phyloP scores from a whole-genome alignment of 1,140 invertebrate genomes.

The Heterodera carotae region DNA sequence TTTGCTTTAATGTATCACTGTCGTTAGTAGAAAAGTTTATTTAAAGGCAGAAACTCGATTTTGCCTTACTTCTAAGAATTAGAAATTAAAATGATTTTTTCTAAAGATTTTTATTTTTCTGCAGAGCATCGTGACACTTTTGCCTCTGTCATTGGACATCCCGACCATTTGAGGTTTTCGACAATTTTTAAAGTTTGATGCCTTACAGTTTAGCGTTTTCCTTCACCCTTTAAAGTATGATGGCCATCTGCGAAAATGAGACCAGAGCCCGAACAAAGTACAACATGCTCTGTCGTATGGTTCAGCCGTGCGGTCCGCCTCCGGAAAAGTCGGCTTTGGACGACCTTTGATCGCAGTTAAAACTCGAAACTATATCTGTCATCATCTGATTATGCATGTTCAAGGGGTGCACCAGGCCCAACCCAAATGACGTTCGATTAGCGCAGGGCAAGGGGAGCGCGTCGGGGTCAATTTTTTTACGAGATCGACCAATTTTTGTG shows the following conservation, averaged over 20 bases:
- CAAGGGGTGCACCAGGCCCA: too few species aligned
- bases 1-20: too few species aligned
- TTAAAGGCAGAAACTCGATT: too few species aligned
- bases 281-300: constrained; percentile 95
- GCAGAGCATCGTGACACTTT: constrained; percentile 82
- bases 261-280: constrained; percentile 89
- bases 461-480: too few species aligned
- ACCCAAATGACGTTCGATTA: too few species aligned
- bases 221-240: constrained; percentile 74
- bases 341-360: constrained; percentile 30
- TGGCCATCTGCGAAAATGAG: constrained; percentile 89
- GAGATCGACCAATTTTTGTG: too few species aligned
- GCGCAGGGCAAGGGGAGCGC: too few species aligned
- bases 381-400: too few species aligned
- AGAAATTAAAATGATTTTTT: not conserved
- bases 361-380: not conserved
- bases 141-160: constrained; percentile 76
- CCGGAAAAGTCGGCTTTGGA: constrained; percentile 76
- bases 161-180: constrained; percentile 71
- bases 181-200: constrained; percentile 59
- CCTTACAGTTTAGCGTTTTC: constrained; percentile 69
- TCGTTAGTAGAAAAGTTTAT: too few species aligned
- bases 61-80: not conserved
- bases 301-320: constrained; percentile 95
- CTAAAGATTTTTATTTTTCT: too few species aligned